Percentiles rank a stretch among this genome's conserved stretches.
Evolutionary conservation across 2,113 vertebrate genomes (phyloP).

Genomic region (Notothenia rossii): DNA sequence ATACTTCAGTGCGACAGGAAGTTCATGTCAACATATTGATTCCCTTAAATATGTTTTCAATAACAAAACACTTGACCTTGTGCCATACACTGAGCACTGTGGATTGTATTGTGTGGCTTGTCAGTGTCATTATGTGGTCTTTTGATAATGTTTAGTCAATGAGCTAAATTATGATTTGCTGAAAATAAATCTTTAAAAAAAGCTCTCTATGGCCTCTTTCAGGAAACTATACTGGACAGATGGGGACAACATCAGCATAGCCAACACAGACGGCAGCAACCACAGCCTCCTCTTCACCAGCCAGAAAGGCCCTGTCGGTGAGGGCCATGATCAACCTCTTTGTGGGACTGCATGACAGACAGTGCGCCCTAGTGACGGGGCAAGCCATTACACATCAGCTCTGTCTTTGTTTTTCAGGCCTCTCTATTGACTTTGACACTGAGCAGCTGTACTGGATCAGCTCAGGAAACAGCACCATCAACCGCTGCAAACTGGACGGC

Average conservation of each 20-base stretch:
- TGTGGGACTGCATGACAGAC: slow-evolving; percentile 7
- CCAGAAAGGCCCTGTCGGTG: slow-evolving; percentile 95
- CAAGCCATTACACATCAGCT: background rate
- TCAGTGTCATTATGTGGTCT: background rate
- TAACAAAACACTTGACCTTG: background rate
- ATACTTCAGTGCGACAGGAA: background rate
- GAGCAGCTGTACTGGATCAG: slow-evolving; percentile 96
- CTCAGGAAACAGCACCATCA: slow-evolving; percentile 94
- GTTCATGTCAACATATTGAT: background rate
- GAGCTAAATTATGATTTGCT: background rate
- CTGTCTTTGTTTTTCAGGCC: slow-evolving; percentile 78
- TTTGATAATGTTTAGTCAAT: background rate
- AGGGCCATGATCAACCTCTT: slow-evolving; percentile 30
- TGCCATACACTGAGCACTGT: background rate
- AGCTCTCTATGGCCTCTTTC: slow-evolving; percentile 12
- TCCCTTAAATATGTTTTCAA: slow-evolving; percentile 1
- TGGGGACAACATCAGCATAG: slow-evolving; percentile 95
- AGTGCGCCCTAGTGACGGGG: slow-evolving; percentile 30
- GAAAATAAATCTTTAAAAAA: slow-evolving; percentile 11
- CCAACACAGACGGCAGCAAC: slow-evolving; percentile 96
- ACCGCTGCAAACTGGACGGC: slow-evolving; percentile 91
- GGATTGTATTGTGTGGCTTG: background rate
- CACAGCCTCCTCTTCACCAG: slow-evolving; percentile 89
- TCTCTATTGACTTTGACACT: slow-evolving; percentile 92
- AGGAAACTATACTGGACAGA: slow-evolving; percentile 99